Conservation (phyloP, 2,888 invertebrate species). For the Copidosoma aretas region DNA sequence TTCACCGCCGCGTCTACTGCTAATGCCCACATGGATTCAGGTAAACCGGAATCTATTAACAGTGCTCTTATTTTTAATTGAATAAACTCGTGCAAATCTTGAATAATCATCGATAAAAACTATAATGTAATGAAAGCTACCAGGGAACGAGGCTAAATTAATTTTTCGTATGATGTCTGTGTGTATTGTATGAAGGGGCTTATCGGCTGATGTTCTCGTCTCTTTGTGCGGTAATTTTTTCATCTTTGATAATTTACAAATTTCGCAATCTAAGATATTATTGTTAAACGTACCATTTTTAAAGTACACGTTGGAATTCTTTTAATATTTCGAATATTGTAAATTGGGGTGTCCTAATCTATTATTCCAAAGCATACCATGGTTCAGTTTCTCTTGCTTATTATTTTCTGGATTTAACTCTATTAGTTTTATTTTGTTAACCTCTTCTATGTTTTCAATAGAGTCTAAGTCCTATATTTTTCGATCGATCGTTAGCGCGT, state of each 20-base stretch:
- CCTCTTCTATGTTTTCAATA: not conserved
- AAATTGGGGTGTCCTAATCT: conserved; percentile 16
- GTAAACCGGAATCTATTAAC: not conserved
- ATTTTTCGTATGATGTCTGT: conserved; percentile 44
- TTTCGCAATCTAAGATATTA: not conserved
- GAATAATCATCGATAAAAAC: conserved; percentile 45
- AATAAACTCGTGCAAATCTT: conserved; percentile 43
- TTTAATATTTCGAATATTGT: not conserved
- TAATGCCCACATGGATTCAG: not conserved
- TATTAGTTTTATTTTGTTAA: not conserved
- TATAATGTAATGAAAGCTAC: not conserved
- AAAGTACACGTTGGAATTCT: conserved; percentile 3
- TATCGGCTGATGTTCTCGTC: conserved; percentile 33
- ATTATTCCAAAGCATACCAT: conserved; percentile 22
- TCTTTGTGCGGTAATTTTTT: conserved; percentile 42
- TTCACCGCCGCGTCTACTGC: conserved; percentile 13
- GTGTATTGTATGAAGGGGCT: conserved; percentile 44
- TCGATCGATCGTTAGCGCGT: not conserved
- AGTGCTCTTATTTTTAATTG: conserved; percentile 8
- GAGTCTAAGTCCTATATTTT: not conserved
- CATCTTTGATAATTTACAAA: conserved; percentile 16
- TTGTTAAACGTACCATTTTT: conserved; percentile 22
- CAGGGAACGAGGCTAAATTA: conserved; percentile 18
- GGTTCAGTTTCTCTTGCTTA: not conserved
- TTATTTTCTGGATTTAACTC: conserved; percentile 3